Conservation (phyloP, 2,888 invertebrate genomes). For the Eledona agricola region DNA sequence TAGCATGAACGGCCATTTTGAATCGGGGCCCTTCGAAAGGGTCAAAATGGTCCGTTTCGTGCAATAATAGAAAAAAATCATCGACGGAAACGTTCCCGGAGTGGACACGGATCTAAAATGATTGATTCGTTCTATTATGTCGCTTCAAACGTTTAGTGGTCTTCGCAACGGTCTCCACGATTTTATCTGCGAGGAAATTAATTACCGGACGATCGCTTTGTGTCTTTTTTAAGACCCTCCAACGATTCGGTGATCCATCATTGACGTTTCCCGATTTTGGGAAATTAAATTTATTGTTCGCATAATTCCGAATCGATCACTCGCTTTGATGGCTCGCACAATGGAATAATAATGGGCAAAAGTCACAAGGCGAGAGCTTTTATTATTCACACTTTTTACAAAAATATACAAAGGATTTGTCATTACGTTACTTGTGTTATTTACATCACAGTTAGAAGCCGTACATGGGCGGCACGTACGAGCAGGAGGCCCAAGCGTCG, state of each 20-base stretch:
- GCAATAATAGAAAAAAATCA: constrained; percentile 1
- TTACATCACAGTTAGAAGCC: constrained; percentile 42
- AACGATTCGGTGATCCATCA: constrained; percentile 37
- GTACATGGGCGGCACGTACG: constrained; percentile 51
- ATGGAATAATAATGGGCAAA: constrained; percentile 14
- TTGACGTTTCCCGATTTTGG: constrained; percentile 35
- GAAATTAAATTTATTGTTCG: constrained; percentile 36
- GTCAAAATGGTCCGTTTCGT: constrained; percentile 27
- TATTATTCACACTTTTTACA: constrained; percentile 6
- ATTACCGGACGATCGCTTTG: constrained; percentile 5
- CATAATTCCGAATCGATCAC: constrained; percentile 20
- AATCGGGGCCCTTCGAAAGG: constrained; percentile 17
- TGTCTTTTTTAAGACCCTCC: constrained; percentile 13
- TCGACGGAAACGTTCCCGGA: too few species aligned
- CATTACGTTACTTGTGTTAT: too few species aligned
- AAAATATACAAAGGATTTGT: constrained; percentile 22
- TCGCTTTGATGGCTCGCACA: constrained; percentile 19
- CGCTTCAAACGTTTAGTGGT: constrained; percentile 20
- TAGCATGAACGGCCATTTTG: constrained; percentile 49
- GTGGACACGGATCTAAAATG: constrained; percentile 21
- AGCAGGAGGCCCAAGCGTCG: constrained; percentile 57
- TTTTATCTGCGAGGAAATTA: neutral
- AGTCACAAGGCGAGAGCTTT: constrained; percentile 6
- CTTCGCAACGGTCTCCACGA: neutral
- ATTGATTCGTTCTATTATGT: constrained; percentile 32